A percentile compares a stretch with the other conserved stretches of the same genome.
Conservation (phyloP, 1,140 invertebrate species). For the Drosophila pruinosa region DNA sequence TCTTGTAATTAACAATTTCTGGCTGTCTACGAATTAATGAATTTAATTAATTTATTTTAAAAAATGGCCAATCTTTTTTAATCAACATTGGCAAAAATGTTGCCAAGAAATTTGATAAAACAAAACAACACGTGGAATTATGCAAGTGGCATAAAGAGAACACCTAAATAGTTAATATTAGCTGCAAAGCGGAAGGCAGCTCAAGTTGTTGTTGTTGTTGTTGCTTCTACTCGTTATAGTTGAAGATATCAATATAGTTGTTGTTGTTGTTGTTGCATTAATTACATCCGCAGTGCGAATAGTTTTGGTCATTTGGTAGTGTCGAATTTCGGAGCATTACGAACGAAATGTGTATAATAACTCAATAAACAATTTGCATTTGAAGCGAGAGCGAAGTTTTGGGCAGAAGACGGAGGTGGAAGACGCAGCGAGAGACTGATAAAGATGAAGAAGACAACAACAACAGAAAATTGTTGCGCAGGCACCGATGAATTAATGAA, state of each 20-base stretch:
- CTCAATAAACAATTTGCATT: conserved; percentile 58
- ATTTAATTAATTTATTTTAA: no score
- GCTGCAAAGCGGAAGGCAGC: neutral
- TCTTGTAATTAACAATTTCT: no score
- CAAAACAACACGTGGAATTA: conserved; percentile 1
- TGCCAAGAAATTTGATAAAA: neutral
- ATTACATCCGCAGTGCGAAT: conserved; percentile 32
- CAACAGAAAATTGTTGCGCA: conserved; percentile 31
- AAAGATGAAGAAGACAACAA: conserved; percentile 17
- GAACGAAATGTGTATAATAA: conserved; percentile 41
- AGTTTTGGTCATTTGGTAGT: conserved; percentile 23
- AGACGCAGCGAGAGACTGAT: conserved; percentile 7
- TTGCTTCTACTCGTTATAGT: neutral
- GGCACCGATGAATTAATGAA: conserved; percentile 50
- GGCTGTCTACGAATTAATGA: no score
- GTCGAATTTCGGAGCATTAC: conserved; percentile 37
- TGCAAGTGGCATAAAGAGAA: conserved; percentile 19
- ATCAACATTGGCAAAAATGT: no score
- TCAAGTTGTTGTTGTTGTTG: neutral
- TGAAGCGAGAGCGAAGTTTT: conserved; percentile 15
- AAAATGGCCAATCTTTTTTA: no score
- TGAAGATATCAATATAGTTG: no score
- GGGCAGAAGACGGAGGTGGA: neutral
- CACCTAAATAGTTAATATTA: neutral
- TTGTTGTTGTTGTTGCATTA: conserved; percentile 7